phyloP scores from a whole-genome alignment of 1,140 invertebrate genomes.

The Dinoponera quadriceps region DNA sequence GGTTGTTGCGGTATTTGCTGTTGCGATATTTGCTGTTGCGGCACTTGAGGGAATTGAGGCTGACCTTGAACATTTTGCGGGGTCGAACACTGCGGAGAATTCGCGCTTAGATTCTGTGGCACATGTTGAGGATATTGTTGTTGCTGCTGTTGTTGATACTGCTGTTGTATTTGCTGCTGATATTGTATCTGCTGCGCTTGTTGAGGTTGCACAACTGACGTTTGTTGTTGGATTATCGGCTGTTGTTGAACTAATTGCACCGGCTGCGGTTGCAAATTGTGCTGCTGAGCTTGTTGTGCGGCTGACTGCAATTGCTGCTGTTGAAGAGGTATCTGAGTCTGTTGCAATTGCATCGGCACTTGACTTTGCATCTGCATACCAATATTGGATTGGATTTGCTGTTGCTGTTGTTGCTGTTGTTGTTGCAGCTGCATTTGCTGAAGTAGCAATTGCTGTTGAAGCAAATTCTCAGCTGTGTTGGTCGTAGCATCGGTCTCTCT shows the following conservation, averaged over 20 bases:
- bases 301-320: conserved; percentile 80
- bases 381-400: conserved; percentile 84
- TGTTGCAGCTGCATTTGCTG: conserved; percentile 87
- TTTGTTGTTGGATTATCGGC: conserved; percentile 83
- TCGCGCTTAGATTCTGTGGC: conserved; percentile 77
- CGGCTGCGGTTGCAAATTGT: conserved; percentile 82
- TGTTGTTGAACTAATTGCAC: conserved; percentile 83
- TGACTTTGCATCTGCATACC: conserved; percentile 77
- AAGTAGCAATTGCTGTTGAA: conserved; percentile 85
- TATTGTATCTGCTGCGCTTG: conserved; percentile 86
- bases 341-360: conserved; percentile 80
- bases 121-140: conserved; percentile 83
- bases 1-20: conserved; percentile 84
- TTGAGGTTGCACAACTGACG: conserved; percentile 88
- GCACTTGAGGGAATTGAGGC: conserved; percentile 84
- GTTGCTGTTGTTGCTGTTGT: conserved; percentile 86
- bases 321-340: conserved; percentile 87
- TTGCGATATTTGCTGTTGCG: conserved; percentile 83
- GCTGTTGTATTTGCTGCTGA: conserved; percentile 84
- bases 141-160: conserved; percentile 82
- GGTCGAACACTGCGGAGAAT: conserved; percentile 87
- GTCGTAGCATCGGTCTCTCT: conserved; percentile 80
- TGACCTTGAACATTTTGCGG: conserved; percentile 85
- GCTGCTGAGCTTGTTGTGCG: conserved; percentile 78
- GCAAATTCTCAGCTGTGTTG: conserved; percentile 75